Evolutionary conservation across 2,113 vertebrate genomes (phyloP).

Genomic region (Elephas maximus): DNA sequence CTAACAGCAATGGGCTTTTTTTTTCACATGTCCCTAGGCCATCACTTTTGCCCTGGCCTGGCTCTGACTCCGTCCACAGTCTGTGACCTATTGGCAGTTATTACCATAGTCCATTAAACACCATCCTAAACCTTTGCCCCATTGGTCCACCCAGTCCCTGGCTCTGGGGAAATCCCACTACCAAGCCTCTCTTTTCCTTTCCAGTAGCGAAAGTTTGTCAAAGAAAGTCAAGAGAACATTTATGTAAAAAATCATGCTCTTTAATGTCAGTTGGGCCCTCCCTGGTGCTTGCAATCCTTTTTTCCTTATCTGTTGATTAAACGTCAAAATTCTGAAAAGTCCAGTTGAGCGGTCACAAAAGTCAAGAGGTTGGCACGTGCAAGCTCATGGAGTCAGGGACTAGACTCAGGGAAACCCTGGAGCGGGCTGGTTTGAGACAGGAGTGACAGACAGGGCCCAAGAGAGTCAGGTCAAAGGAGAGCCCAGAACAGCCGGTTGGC

Average conservation of each 20-base stretch:
- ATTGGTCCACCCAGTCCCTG: not conserved
- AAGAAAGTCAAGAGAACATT: not conserved
- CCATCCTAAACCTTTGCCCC: not conserved
- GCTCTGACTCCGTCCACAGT: not conserved
- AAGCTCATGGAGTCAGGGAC: not conserved
- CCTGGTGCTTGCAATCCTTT: not conserved
- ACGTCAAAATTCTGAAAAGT: conserved; percentile 69
- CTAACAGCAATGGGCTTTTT: not conserved
- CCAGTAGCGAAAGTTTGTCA: not conserved
- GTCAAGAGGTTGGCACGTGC: not conserved
- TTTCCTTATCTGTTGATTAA: conserved; percentile 62
- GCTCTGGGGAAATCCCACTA: not conserved
- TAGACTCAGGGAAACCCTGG: not conserved
- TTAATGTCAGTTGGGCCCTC: not conserved
- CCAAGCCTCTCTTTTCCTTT: not conserved
- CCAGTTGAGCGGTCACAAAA: conserved; percentile 1
- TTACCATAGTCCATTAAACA: not conserved
- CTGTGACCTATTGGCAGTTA: not conserved
- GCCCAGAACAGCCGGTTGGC: conserved; percentile 42
- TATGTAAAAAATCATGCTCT: not conserved
- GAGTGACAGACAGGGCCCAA: conserved; percentile 1
- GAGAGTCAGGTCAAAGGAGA: conserved; percentile 27
- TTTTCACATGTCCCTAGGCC: not conserved
- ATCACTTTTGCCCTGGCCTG: not conserved
- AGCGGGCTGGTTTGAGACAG: not conserved